A percentile compares a stretch with the other conserved stretches of the same genome.
Evolutionary conservation across 2,797 vertebrate species (phyloP).

Genomic region (Halcyon chelicuti): DNA sequence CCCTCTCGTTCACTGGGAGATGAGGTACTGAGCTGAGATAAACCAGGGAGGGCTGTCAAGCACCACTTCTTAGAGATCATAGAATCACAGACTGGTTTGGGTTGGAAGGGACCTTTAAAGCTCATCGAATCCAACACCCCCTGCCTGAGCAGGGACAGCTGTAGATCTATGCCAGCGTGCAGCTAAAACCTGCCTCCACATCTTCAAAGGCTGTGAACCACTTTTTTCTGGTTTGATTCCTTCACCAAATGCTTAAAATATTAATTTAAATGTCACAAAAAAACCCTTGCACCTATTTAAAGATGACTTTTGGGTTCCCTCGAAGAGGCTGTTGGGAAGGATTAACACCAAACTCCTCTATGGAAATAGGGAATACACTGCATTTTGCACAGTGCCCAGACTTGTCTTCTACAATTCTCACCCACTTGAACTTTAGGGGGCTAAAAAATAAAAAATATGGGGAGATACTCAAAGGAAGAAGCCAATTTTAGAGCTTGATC

Average conservation of each 20-base stretch:
- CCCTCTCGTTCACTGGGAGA: rapidly evolving
- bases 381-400: not conserved
- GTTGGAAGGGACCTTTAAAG: not conserved
- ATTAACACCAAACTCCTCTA: not conserved
- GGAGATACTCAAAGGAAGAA: not conserved
- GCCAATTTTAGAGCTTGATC: not conserved
- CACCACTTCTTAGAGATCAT: not conserved
- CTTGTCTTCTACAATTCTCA: not conserved
- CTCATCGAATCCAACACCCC: not conserved
- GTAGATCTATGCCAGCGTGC: not conserved
- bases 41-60: not conserved
- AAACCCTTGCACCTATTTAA: not conserved
- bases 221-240: not conserved
- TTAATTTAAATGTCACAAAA: not conserved
- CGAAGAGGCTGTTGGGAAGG: not conserved
- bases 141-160: not conserved
- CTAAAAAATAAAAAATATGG: rapidly evolving
- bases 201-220: not conserved
- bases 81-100: not conserved
- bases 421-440: not conserved
- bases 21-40: not conserved
- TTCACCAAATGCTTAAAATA: not conserved
- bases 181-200: rapidly evolving
- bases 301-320: not conserved
- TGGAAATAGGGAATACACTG: rapidly evolving